Evolutionary conservation across 2,113 vertebrate species (phyloP).

Genomic region (Picathartes gymnocephalus): DNA sequence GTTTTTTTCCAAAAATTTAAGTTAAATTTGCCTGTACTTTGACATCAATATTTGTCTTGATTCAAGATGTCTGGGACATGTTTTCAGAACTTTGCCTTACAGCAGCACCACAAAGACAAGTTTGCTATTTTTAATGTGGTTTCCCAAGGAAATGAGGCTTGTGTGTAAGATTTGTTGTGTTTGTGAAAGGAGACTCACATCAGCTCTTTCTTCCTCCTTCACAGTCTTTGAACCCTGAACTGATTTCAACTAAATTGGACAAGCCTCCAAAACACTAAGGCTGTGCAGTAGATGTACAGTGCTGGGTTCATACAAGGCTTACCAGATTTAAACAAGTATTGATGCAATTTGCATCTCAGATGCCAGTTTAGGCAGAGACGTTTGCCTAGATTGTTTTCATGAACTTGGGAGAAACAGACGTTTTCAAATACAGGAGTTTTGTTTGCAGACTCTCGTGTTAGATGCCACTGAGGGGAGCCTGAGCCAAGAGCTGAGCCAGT

Average conservation of each 20-base stretch:
- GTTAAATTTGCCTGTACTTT: not conserved
- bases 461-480: not conserved
- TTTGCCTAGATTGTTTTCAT: not conserved
- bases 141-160: slow-evolving; percentile 28
- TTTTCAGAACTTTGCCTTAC: slow-evolving; percentile 4
- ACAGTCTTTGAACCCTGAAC: not conserved
- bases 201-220: not conserved
- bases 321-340: not conserved
- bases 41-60: not conserved
- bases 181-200: not conserved
- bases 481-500: not conserved
- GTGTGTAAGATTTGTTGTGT: not conserved
- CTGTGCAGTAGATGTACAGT: not conserved
- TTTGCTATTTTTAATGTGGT: slow-evolving; percentile 34
- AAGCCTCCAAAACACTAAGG: not conserved
- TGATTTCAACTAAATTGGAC: not conserved
- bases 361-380: not conserved
- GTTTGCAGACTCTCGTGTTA: not conserved
- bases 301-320: not conserved
- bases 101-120: not conserved
- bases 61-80: not conserved
- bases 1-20: not conserved
- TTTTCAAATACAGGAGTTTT: not conserved
- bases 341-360: not conserved
- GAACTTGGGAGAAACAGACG: not conserved